These are phyloP conservation scores for Sebastes paucispinis DNA, from an alignment of 2,797 vertebrate species.

Conservation along the genomic window DNA sequence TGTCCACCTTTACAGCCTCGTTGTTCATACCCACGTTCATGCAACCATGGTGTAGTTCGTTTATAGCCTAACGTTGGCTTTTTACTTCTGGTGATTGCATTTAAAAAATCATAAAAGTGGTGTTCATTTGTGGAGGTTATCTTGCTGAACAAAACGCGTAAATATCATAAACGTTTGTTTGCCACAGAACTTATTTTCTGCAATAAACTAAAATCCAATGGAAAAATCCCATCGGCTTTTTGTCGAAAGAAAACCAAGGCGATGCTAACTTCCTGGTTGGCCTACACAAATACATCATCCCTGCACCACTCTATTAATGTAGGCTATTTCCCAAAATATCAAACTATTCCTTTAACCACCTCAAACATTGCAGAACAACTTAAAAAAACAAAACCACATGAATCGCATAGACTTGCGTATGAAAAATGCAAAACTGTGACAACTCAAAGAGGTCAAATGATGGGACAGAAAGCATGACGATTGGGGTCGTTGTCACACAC, in stretches of 20 bases:
- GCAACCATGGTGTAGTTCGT: too few species aligned
- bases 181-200: neutral
- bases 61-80: too few species aligned
- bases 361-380: neutral
- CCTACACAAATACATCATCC: rapidly evolving
- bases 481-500: neutral
- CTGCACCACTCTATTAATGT: neutral
- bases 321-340: neutral
- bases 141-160: neutral
- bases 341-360: neutral
- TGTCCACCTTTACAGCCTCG: too few species aligned
- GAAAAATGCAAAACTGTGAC: neutral
- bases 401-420: neutral
- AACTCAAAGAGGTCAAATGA: neutral
- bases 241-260: neutral
- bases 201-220: neutral
- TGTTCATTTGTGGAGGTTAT: neutral
- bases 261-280: too few species aligned
- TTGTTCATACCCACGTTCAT: too few species aligned
- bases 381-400: neutral
- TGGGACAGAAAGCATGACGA: neutral
- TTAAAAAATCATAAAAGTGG: too few species aligned
- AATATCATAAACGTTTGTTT: neutral
- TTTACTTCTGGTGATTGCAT: too few species aligned
- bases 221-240: neutral